Conservation (phyloP, 2,113 vertebrate species). For the Campylorhamphus procurvoides region DNA sequence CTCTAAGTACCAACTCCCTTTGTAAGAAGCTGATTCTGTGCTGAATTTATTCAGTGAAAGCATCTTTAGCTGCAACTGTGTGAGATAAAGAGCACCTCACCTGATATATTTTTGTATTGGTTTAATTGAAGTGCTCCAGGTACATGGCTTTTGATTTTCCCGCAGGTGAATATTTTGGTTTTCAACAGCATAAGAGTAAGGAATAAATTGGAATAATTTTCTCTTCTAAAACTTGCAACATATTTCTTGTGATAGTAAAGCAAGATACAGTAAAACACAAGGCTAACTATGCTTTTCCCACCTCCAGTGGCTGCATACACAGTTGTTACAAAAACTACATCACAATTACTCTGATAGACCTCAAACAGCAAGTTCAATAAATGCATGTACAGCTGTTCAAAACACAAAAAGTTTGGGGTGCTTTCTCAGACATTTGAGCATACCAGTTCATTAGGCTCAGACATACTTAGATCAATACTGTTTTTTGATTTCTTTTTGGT, state of each 20-base stretch:
- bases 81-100: background rate
- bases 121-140: background rate
- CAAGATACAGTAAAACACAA: background rate
- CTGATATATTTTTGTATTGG: background rate
- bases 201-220: background rate
- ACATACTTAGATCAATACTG: slow-evolving; percentile 59
- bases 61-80: background rate
- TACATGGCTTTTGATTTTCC: background rate
- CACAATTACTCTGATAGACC: accelerated
- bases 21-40: background rate
- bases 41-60: background rate
- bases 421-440: slow-evolving; percentile 84
- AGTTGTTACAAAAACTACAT: background rate
- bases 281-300: background rate
- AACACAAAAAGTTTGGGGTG: accelerated
- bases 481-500: slow-evolving; percentile 77
- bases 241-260: background rate
- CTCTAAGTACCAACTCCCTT: background rate
- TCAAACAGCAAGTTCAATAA: background rate
- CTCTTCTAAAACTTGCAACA: accelerated
- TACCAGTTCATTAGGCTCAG: slow-evolving; percentile 79
- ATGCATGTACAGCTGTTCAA: accelerated
- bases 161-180: background rate
- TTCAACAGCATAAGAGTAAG: background rate
- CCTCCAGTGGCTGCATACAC: accelerated